Evolutionary conservation across 2,888 invertebrate species (phyloP), one percentile per base, ranked within the genome.

Genomic region (Caenorhabditis afra): DNA sequence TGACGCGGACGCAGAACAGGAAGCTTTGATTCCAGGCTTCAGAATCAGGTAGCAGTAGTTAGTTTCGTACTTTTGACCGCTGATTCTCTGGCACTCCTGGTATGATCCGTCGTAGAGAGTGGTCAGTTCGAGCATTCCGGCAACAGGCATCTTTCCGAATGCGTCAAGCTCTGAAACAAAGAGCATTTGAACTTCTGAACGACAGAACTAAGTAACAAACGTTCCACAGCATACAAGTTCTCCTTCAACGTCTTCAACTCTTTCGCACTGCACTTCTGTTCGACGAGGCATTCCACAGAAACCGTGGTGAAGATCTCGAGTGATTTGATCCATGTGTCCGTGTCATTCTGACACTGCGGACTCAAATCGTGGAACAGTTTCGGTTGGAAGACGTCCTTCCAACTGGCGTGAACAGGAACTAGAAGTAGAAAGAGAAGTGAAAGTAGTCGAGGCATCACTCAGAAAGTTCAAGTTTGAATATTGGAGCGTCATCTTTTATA

Each of bases 141-240:
- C n/a, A 11, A 62, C 57, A 35, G 68, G 64, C 3, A 73, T 58
- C 11, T 65, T 62, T 12, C 81, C 81, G 16, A 68, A 81, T 2
- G 81, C 68, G 41, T 81, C 81, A 8, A 78, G 52, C 74, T 81
- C 81, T 81, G 47, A 53, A 81, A 52, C 2, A 11, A n/a, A n/a
- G n/a, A n/a, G n/a, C n/a, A 22, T 57, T 8, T 10, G 45, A 3
- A 12, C 18, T 23, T 52, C 37, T 50, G 16, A 11, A 16, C 35
- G 35, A 5, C 29, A 29, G 4, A 29, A 5, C 7, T 52, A 2
- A 1, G 14, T 37, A 53, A 67, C 76, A 35, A n/a, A 77, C 76
- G 64, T 52, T 70, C 23, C 20, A 70, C 44, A 0, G 76, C 57
- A 41, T 45, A 77, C 18, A 77, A 45, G 57, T 77, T 70, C 14